Percentiles rank a stretch among this genome's conserved stretches.
Conservation (phyloP, 2,797 vertebrate species). For the Acanthurus lineatus region DNA sequence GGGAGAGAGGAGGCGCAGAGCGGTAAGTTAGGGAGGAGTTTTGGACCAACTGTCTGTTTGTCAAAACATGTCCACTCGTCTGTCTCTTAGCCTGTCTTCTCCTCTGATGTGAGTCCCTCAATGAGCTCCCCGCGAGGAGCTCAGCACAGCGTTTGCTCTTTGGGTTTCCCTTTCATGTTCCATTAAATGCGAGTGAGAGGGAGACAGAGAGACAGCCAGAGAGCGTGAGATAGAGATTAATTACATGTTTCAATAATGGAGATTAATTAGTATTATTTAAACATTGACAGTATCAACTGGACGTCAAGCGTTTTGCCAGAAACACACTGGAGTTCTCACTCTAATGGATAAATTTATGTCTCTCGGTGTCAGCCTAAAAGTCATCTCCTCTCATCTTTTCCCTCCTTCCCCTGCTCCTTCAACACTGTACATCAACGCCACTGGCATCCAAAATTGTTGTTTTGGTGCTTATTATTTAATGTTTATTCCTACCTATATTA, state of each 20-base stretch:
- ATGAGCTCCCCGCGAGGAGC: slow-evolving; percentile 75
- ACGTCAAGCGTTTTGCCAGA: slow-evolving; percentile 73
- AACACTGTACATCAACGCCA: slow-evolving; percentile 69
- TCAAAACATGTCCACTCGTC: slow-evolving; percentile 82
- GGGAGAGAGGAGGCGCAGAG: slow-evolving; percentile 62
- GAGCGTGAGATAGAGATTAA: slow-evolving; percentile 77
- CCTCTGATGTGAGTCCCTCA: slow-evolving; percentile 82
- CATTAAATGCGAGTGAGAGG: slow-evolving; percentile 77
- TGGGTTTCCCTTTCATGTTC: slow-evolving; percentile 83
- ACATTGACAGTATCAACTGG: slow-evolving; percentile 80
- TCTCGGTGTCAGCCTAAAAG: slow-evolving; percentile 70
- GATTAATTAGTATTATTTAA: slow-evolving; percentile 85
- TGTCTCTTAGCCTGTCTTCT: slow-evolving; percentile 79
- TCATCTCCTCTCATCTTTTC: slow-evolving; percentile 54
- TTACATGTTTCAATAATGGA: slow-evolving; percentile 83
- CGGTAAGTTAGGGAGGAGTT: slow-evolving; percentile 73
- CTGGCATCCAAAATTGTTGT: slow-evolving; percentile 76
- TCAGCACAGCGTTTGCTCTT: slow-evolving; percentile 76
- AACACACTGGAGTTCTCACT: slow-evolving; percentile 60
- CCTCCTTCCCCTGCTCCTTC: slow-evolving; percentile 51
- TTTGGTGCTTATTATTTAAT: slow-evolving; percentile 70
- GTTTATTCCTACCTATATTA: slow-evolving; percentile 68
- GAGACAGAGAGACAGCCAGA: slow-evolving; percentile 74
- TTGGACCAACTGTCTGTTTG: slow-evolving; percentile 83
- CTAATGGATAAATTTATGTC: slow-evolving; percentile 74